A percentile compares a stretch with the other conserved stretches of the same genome.
Conservation (phyloP, 2,888 invertebrate genomes). For the Ceriagrion tenellum region DNA sequence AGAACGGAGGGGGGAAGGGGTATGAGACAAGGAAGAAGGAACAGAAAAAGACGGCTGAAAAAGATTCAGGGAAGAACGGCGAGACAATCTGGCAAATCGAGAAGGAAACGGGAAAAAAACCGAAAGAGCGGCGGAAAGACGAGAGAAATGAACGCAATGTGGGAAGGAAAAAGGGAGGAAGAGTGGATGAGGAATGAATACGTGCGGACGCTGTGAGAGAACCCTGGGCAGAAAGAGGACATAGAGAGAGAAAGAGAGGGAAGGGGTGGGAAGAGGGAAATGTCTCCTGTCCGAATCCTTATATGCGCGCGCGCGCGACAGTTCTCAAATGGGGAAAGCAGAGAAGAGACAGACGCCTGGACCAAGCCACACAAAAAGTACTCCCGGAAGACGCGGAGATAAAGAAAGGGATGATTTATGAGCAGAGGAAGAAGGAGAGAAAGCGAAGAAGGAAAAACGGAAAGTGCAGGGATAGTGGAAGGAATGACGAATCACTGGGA, state of each 20-base stretch:
- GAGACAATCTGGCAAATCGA: neutral
- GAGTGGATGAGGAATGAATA: too few species aligned
- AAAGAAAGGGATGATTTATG: neutral
- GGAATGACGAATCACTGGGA: neutral
- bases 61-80: neutral
- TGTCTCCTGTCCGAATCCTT: neutral
- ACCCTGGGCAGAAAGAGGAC: too few species aligned
- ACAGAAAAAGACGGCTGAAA: neutral
- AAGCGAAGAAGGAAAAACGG: neutral
- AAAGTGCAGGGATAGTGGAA: neutral
- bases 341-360: neutral
- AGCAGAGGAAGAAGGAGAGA: neutral
- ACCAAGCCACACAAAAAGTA: neutral
- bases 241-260: neutral
- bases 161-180: neutral
- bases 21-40: too few species aligned
- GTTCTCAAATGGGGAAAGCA: neutral
- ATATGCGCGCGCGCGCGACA: neutral
- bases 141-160: neutral
- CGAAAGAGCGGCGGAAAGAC: neutral
- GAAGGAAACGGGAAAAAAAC: neutral
- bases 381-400: conserved; percentile 10
- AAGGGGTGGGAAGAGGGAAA: neutral
- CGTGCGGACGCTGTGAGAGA: too few species aligned
- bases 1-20: too few species aligned